These are phyloP conservation scores for Drosophila borealis DNA, from an alignment of 2,888 invertebrate species.

Conservation along the genomic window DNA sequence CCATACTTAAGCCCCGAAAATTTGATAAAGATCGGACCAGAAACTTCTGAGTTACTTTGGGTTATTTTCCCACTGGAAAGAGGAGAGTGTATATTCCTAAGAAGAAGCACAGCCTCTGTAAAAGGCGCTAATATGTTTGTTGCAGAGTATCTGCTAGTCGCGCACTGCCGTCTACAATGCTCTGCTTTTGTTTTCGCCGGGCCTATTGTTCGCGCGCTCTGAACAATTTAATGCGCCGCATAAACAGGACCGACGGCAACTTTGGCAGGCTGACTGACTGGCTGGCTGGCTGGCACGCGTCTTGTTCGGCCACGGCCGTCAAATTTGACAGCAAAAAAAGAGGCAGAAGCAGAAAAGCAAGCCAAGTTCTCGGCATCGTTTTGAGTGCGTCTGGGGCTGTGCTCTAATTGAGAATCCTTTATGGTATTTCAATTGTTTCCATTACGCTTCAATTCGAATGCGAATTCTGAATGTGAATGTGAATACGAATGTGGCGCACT, in stretches of 20 bases:
- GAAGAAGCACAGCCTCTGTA: no score
- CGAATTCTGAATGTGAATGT: conserved; percentile 28
- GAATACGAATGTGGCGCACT: conserved; percentile 48
- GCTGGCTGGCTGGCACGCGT: conserved; percentile 64
- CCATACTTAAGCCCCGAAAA: no score
- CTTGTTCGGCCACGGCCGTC: conserved; percentile 78
- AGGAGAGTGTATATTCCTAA: no score
- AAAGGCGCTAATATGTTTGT: no score
- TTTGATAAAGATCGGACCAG: no score
- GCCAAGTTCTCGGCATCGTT: conserved; percentile 57
- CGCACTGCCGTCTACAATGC: no score
- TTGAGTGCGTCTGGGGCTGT: conserved; percentile 56
- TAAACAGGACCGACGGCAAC: conserved; percentile 49
- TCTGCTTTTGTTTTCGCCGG: conserved; percentile 24
- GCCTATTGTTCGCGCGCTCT: conserved; percentile 53
- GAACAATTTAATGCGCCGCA: conserved; percentile 64
- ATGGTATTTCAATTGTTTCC: conserved; percentile 82
- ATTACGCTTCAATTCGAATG: conserved; percentile 77
- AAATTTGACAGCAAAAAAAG: conserved; percentile 78
- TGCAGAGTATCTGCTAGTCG: no score
- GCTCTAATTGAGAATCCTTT: conserved; percentile 82
- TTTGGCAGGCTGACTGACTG: conserved; percentile 1
- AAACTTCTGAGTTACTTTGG: no score
- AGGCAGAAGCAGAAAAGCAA: conserved; percentile 16
- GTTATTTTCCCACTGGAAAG: no score